Conservation (phyloP, 1,140 invertebrate genomes). For the Brachionus angularis region DNA sequence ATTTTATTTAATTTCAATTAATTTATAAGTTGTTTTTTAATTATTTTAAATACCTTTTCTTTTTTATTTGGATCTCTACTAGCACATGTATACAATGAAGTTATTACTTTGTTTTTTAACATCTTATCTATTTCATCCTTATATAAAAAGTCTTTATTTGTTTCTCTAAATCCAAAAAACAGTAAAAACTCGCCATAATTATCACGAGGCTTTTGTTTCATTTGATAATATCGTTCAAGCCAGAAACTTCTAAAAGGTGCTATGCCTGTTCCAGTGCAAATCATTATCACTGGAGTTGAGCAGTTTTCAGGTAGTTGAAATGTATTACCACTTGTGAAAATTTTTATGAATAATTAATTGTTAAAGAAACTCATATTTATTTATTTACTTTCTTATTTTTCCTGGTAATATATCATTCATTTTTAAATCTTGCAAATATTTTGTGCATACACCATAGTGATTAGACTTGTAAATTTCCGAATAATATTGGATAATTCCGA, state of each 20-base stretch:
- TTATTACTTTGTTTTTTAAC: conserved; percentile 68
- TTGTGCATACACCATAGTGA: conserved; percentile 88
- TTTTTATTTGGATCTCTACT: conserved; percentile 73
- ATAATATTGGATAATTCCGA: conserved; percentile 80
- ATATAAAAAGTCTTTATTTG: conserved; percentile 74
- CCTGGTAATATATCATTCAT: conserved; percentile 62
- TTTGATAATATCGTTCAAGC: not conserved
- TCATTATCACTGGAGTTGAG: conserved; percentile 34
- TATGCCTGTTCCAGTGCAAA: conserved; percentile 19
- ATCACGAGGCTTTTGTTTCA: not conserved
- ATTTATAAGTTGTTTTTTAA: not conserved
- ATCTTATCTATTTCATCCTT: conserved; percentile 75
- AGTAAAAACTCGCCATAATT: conserved; percentile 73
- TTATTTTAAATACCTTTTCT: conserved; percentile 47
- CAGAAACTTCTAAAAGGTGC: conserved; percentile 41
- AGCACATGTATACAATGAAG: conserved; percentile 74
- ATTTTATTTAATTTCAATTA: not conserved
- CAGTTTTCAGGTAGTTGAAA: conserved; percentile 2
- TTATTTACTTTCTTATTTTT: conserved; percentile 76
- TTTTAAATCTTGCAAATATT: conserved; percentile 65
- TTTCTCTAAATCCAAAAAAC: conserved; percentile 83
- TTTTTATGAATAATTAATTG: conserved; percentile 51
- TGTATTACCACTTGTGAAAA: conserved; percentile 47
- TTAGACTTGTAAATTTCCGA: conserved; percentile 66
- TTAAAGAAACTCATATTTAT: conserved; percentile 55